These are phyloP conservation scores for Cassiopea andromeda DNA, from an alignment of 30 jellyfish, hydroid and myxozoan genomes.

Conservation along the genomic window DNA sequence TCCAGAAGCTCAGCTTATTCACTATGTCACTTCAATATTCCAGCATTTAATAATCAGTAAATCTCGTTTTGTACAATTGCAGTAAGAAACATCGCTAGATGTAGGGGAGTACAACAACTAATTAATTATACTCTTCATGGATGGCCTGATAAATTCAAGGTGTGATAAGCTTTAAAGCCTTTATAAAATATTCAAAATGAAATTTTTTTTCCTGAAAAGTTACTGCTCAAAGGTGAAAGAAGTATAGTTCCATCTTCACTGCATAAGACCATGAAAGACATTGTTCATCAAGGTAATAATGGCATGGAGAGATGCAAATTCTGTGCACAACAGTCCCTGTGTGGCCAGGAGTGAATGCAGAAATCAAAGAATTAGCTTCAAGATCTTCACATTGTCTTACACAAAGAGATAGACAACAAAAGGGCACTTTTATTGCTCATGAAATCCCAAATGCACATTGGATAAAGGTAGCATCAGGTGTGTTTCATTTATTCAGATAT, in stretches of 20 bases:
- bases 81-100: neutral
- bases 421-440: constrained; percentile 46
- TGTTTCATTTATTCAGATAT: constrained; percentile 22
- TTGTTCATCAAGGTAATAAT: constrained; percentile 52
- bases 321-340: constrained; percentile 44
- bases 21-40: constrained; percentile 15
- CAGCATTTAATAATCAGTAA: neutral
- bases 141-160: constrained; percentile 2
- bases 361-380: constrained; percentile 27
- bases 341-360: constrained; percentile 42
- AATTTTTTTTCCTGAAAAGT: constrained; percentile 16
- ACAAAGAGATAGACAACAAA: constrained; percentile 38
- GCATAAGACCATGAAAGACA: constrained; percentile 24
- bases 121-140: constrained; percentile 25
- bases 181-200: constrained; percentile 31
- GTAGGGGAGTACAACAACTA: constrained; percentile 4
- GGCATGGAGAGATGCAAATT: constrained; percentile 60
- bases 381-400: constrained; percentile 17
- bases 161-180: constrained; percentile 9
- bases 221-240: constrained; percentile 31
- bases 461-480: constrained; percentile 57
- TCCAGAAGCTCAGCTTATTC: constrained; percentile 10
- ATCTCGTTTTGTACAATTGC: constrained; percentile 6
- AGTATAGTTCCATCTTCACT: constrained; percentile 48
- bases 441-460: constrained; percentile 52